Conservation (phyloP, 2,888 invertebrate genomes). For the Ctenicera cuprea region DNA sequence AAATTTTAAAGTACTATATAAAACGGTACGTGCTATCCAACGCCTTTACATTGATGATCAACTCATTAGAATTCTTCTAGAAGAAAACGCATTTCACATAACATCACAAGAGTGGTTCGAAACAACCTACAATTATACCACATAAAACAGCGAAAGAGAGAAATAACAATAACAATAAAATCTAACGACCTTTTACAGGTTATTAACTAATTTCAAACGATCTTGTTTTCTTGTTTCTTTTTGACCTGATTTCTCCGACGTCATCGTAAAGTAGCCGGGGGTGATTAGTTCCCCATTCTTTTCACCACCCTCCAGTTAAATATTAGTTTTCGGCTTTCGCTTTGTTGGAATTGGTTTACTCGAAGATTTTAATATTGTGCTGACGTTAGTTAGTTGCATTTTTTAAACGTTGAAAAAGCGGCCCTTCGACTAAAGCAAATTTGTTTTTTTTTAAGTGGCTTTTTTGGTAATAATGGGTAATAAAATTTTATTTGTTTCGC, state of each 20-base stretch:
- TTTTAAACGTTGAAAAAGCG: background rate
- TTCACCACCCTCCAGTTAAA: constrained; percentile 41
- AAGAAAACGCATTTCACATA: no score
- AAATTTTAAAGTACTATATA: no score
- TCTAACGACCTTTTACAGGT: constrained; percentile 54
- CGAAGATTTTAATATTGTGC: constrained; percentile 5
- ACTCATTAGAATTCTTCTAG: no score
- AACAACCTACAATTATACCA: constrained; percentile 55
- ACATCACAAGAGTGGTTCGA: background rate
- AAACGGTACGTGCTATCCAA: no score
- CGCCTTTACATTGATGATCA: no score
- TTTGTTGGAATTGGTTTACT: constrained; percentile 2
- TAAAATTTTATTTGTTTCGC: constrained; percentile 23
- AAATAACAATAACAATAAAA: constrained; percentile 57
- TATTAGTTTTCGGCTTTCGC: constrained; percentile 35
- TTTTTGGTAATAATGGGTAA: constrained; percentile 19
- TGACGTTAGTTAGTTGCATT: background rate
- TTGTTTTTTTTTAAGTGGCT: background rate
- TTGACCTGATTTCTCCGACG: constrained; percentile 51
- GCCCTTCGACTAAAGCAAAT: background rate
- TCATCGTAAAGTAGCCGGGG: constrained; percentile 51
- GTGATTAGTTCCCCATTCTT: constrained; percentile 46
- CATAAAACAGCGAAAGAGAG: constrained; percentile 52
- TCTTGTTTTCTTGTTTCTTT: constrained; percentile 46
- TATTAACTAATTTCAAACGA: constrained; percentile 50